Base-by-base conservation (phyloP, 2,888 invertebrate species). In the Drosophila siamana region DNA sequence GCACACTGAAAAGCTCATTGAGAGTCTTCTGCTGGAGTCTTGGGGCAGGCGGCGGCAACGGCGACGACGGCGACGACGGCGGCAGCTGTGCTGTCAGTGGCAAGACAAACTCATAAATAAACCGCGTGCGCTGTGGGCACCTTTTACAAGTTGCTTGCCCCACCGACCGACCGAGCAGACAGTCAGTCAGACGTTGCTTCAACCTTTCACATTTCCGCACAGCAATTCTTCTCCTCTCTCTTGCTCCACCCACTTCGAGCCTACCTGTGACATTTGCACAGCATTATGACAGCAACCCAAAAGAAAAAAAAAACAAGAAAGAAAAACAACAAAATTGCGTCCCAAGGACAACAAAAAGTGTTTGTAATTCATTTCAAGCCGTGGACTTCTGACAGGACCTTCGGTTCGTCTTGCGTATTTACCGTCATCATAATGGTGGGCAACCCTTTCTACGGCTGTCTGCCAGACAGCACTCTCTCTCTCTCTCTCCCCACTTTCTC, bases 331-430 rank as follows among this genome's bases (percentile, higher is more conserved):
- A n/a, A n/a, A n/a, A 5, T 1, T 28, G 55, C 16, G 41, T 43
- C 62, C 74, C 76, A 74, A 62, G 55, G 69, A 69, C 78, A 74
- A 60, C 75, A 28, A 33, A 9, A 33, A 44, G 75, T 86, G 84
- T 86, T 83, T 88, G 88, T 86, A 84, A 84, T 84, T 88, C 84
- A 84, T 83, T 84, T 86, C 73, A 78, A 72, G 78, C 80, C 80
- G 73, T 85, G 75, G 86, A 67, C 64, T 61, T 40, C n/a, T 52
- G 52, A 41, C 52, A 52, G 52, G 30, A 54, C 52, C 33, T 59
- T 48, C 44, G 60, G 30, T 48, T 16, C 50, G 52, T 41, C 33
- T 22, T 26, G 15, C 15, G 3, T 69, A 69, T 62, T 66, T 69
- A 57, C 61, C 40, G 59, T 62, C 50, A 63, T 72, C 47, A 69